A percentile compares a stretch with the other conserved stretches of the same genome.
These are phyloP conservation scores for Bathynomus jamesi DNA, from an alignment of 1,140 invertebrate genomes.

Conservation along the genomic window DNA sequence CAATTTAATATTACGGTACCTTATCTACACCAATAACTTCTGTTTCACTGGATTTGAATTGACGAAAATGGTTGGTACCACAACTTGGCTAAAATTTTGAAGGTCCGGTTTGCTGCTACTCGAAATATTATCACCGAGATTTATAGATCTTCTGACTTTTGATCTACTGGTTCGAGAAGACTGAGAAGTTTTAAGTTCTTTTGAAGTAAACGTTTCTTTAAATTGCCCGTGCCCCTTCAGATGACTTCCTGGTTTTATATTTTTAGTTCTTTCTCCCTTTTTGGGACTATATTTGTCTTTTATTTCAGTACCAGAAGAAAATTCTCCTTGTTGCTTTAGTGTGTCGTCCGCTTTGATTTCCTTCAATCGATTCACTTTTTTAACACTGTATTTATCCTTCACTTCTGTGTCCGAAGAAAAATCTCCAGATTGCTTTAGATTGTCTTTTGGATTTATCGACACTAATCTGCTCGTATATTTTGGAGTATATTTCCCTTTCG, in stretches of 20 bases:
- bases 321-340: not conserved
- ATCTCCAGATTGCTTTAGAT: not conserved
- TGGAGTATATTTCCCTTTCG: not conserved
- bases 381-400: not conserved
- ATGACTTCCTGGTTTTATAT: not conserved
- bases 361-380: not conserved
- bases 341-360: not conserved
- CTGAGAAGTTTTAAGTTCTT: no score
- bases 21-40: no score
- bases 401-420: not conserved
- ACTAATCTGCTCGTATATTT: not conserved
- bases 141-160: no score
- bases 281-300: not conserved
- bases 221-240: no score
- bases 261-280: not conserved
- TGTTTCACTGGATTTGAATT: no score
- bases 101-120: no score
- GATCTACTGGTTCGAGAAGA: no score
- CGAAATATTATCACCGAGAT: no score
- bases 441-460: not conserved
- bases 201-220: no score
- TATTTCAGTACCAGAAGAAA: not conserved
- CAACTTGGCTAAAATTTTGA: no score
- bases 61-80: no score
- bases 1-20: no score